Evolutionary conservation across 2,797 vertebrate genomes (phyloP).

Genomic region (Sebastes elongatus): DNA sequence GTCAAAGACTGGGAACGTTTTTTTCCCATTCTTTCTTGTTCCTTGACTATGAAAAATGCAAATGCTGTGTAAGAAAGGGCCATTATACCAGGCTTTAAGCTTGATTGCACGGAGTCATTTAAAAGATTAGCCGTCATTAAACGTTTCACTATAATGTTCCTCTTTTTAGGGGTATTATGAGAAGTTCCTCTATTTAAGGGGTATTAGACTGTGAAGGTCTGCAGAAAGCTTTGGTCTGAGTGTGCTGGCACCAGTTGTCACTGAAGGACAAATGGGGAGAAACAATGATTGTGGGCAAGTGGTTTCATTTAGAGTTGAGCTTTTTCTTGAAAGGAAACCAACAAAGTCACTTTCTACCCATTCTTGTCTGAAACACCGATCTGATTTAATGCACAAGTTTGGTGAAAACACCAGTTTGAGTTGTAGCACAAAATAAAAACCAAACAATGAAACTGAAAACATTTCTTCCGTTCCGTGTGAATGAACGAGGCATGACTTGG

Average conservation of each 20-base stretch:
- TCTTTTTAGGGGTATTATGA: conserved; percentile 38
- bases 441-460: conserved; percentile 1
- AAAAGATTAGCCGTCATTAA: conserved; percentile 71
- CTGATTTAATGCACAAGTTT: neutral
- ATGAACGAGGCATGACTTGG: neutral
- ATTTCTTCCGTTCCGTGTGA: neutral
- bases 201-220: conserved; percentile 43
- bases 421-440: conserved; percentile 1
- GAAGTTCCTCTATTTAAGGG: conserved; percentile 37
- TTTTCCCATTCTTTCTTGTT: neutral
- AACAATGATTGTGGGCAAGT: neutral
- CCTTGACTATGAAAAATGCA: conserved; percentile 44
- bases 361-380: neutral
- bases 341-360: neutral
- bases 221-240: conserved; percentile 29
- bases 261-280: conserved; percentile 5
- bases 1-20: conserved; percentile 33
- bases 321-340: neutral
- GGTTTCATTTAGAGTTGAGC: conserved; percentile 14
- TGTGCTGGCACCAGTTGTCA: conserved; percentile 33
- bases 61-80: conserved; percentile 45
- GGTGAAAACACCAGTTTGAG: neutral
- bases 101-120: conserved; percentile 73
- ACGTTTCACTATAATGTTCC: conserved; percentile 60
- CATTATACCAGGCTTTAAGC: conserved; percentile 56